A percentile compares a stretch with the other conserved stretches of the same genome.
phyloP scores from a whole-genome alignment of 2,113 vertebrate species.

The Piliocolobus tephrosceles region DNA sequence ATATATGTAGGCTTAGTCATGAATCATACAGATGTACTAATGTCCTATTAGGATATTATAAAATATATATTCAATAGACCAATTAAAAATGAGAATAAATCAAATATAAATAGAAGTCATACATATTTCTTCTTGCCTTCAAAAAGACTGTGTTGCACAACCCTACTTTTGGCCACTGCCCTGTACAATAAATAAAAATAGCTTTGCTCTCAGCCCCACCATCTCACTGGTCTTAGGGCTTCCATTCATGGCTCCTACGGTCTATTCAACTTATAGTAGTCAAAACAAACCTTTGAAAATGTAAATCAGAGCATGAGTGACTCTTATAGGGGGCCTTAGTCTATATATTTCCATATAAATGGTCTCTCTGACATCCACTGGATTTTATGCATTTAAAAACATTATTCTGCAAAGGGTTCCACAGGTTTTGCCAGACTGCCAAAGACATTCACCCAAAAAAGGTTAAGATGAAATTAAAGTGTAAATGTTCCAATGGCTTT shows the following conservation, averaged over 20 bases:
- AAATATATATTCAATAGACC: slow-evolving; percentile 21
- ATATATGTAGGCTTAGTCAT: slow-evolving; percentile 30
- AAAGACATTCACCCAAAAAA: background rate
- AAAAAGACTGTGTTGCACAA: background rate
- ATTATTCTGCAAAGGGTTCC: background rate
- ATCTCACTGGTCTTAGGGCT: background rate
- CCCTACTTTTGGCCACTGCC: background rate
- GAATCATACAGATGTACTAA: slow-evolving; percentile 23
- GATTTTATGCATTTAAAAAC: slow-evolving; percentile 35
- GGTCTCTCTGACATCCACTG: slow-evolving; percentile 43
- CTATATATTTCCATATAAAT: slow-evolving; percentile 3
- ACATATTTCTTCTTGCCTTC: background rate
- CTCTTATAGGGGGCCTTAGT: background rate
- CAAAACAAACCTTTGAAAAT: slow-evolving; percentile 3
- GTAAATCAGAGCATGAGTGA: background rate
- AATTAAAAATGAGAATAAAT: slow-evolving; percentile 35
- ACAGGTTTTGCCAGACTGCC: background rate
- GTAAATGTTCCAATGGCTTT: background rate
- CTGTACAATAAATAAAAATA: background rate
- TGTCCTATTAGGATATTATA: background rate
- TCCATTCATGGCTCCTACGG: background rate
- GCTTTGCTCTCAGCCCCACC: background rate
- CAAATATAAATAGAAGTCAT: slow-evolving; percentile 22
- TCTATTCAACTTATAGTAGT: background rate
- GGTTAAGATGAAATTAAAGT: slow-evolving; percentile 6